Conservation (phyloP, 2,888 invertebrate genomes). For the Drosophila ezoana region DNA sequence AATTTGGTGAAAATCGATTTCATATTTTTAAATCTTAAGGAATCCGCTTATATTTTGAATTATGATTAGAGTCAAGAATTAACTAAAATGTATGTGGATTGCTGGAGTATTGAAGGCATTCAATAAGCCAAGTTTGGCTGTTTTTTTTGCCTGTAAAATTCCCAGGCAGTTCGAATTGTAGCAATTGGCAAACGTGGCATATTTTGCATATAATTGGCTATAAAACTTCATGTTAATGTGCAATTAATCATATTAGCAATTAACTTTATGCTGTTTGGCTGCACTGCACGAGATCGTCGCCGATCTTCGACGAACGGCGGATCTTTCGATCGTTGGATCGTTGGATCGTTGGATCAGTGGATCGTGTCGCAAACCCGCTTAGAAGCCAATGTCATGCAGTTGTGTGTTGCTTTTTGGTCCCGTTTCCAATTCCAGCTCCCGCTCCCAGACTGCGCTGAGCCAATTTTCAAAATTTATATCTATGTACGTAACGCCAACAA, state of each 20-base stretch:
- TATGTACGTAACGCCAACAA: conserved; percentile 70
- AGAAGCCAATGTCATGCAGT: conserved; percentile 52
- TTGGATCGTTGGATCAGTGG: conserved; percentile 10
- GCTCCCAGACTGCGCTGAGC: conserved; percentile 63
- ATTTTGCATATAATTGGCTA: conserved; percentile 83
- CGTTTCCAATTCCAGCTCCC: conserved; percentile 43
- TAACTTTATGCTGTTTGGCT: conserved; percentile 79
- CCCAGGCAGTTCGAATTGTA: conserved; percentile 57
- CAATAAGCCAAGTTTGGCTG: not conserved
- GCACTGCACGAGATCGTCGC: conserved; percentile 79
- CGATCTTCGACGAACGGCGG: conserved; percentile 42
- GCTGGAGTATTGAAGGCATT: no score
- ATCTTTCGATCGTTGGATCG: not conserved
- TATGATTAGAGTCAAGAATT: no score
- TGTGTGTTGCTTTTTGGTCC: conserved; percentile 29
- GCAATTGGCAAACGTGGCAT: conserved; percentile 69
- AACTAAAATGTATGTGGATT: no score
- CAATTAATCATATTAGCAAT: conserved; percentile 84
- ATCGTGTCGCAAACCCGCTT: conserved; percentile 73
- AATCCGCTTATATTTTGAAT: no score
- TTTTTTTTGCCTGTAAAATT: conserved; percentile 29
- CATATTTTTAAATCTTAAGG: no score
- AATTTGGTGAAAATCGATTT: no score
- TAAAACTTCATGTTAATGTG: conserved; percentile 84
- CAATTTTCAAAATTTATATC: conserved; percentile 77